Percentiles rank a stretch among this genome's conserved stretches.
These are phyloP conservation scores for Dicycla oo DNA, from an alignment of 2,888 invertebrate genomes.

Conservation along the genomic window DNA sequence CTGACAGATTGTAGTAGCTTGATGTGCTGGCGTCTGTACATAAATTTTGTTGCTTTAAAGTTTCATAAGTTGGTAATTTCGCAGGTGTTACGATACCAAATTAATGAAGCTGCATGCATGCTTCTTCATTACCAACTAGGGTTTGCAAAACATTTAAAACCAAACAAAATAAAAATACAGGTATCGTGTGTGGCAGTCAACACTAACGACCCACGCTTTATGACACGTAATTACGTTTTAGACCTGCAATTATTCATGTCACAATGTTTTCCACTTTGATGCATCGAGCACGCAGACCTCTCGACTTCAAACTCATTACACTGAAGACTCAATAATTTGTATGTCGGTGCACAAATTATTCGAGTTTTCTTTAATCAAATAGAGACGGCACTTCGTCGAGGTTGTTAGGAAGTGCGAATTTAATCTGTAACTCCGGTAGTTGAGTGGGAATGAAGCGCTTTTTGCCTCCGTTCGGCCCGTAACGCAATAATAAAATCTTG, in stretches of 20 bases:
- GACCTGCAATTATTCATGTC: constrained; percentile 74
- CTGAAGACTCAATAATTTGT: constrained; percentile 65
- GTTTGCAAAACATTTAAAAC: constrained; percentile 37
- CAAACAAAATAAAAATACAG: constrained; percentile 28
- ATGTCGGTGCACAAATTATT: constrained; percentile 68
- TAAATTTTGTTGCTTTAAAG: constrained; percentile 19
- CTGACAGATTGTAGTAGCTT: too few relatives aligned
- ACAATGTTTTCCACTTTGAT: constrained; percentile 74
- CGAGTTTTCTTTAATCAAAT: constrained; percentile 73
- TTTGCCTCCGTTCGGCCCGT: constrained; percentile 74
- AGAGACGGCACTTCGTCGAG: constrained; percentile 63
- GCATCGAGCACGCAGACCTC: constrained; percentile 64
- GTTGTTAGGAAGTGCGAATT: constrained; percentile 76
- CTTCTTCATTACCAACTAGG: constrained; percentile 10
- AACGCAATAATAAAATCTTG: constrained; percentile 84
- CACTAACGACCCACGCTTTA: constrained; percentile 76
- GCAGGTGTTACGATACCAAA: constrained; percentile 40
- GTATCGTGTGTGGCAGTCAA: constrained; percentile 62
- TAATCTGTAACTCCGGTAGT: constrained; percentile 74
- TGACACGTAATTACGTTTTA: constrained; percentile 77
- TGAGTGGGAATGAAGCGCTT: constrained; percentile 60
- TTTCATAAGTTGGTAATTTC: constrained; percentile 33
- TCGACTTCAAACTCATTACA: constrained; percentile 61
- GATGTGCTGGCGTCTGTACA: too few relatives aligned
- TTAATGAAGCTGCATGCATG: constrained; percentile 40